Evolutionary conservation across 2,113 vertebrate genomes (phyloP), one percentile per base, ranked within the genome.

Genomic region (Potamarius usumacintae): DNA sequence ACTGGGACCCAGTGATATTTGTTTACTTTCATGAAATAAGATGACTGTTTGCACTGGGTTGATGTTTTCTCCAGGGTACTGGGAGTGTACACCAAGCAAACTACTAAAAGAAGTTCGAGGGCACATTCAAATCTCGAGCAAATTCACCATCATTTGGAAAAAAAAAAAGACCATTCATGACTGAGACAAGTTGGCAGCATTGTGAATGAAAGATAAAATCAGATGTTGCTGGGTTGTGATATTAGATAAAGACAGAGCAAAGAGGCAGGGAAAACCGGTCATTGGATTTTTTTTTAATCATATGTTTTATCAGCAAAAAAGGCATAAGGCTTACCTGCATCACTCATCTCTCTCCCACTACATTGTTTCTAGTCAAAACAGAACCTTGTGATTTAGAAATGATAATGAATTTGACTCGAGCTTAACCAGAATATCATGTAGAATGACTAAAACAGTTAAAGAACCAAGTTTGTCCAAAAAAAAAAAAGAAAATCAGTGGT

Each of bases 121-220:
- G 20, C 11, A 77, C 5, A 12, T 52, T 74, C 48, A 74, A 18
- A 77, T 77, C 11, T 52, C 0, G 11, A 7, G 48, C 20, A 5
- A 77, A 25, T 25, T 52, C 5, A 50, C 4, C 10, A 52, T 12
- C 5, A 52, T 77, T 52, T 77, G 10, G 25, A 77, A 77, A 0
- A 77, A 50, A 25, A 11, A 85, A 63, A 77, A 52, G n/a, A 22
- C 60, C 77, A 86, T 53, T 42, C 57, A 34, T 50, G 25, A 27
- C 22, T n/a, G 20, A 72, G 65, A 67, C 34, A 22, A 14, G 34
- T 42, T 50, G 34, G 78, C 78, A 74, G 27, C 76, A 9, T 22
- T 52, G 77, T 87, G 55, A 87, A 82, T 62, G 79, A 74, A 82
- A 63, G 86, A 83, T 83, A 63, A 77, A 83, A 77, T 87, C 86